phyloP scores from a whole-genome alignment of 30 jellyfish, hydroid and myxozoan genomes.

The Nemopilema nomurai region DNA sequence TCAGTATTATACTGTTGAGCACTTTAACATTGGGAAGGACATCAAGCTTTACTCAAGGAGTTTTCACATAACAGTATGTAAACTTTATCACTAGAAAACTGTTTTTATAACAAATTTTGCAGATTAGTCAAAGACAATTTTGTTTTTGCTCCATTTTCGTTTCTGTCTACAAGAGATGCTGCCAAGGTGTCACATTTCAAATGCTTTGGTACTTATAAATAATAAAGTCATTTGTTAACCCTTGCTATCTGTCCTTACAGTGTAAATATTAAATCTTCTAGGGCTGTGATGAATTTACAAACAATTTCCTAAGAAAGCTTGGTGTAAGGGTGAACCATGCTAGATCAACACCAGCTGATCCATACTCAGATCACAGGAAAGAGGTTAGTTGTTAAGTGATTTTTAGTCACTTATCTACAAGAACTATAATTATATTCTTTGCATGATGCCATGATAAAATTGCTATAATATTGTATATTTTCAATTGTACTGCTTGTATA shows the following conservation, averaged over 20 bases:
- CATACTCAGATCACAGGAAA: constrained; percentile 75
- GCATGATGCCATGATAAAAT: background rate
- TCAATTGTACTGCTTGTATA: too few species aligned
- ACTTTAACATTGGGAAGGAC: constrained; percentile 90
- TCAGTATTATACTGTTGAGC: constrained; percentile 84
- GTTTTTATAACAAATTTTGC: too few species aligned
- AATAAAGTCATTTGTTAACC: background rate
- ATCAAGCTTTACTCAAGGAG: constrained; percentile 71
- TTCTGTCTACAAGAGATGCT: too few species aligned
- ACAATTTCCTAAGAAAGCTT: constrained; percentile 75
- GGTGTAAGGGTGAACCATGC: constrained; percentile 73
- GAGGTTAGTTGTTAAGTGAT: too few species aligned
- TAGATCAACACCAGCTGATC: constrained; percentile 72
- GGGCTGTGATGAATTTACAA: constrained; percentile 93
- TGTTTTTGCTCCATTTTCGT: too few species aligned
- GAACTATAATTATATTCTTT: background rate
- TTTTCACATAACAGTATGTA: constrained; percentile 73
- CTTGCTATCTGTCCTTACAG: background rate
- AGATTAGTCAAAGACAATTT: too few species aligned
- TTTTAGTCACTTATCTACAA: too few species aligned
- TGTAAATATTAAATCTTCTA: background rate
- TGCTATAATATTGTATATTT: background rate
- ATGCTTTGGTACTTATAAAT: too few species aligned
- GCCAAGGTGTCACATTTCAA: too few species aligned
- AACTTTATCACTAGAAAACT: too few species aligned